Evolutionary conservation across 2,797 vertebrate genomes (phyloP).

Genomic region (Typhlichthys subterraneus): DNA sequence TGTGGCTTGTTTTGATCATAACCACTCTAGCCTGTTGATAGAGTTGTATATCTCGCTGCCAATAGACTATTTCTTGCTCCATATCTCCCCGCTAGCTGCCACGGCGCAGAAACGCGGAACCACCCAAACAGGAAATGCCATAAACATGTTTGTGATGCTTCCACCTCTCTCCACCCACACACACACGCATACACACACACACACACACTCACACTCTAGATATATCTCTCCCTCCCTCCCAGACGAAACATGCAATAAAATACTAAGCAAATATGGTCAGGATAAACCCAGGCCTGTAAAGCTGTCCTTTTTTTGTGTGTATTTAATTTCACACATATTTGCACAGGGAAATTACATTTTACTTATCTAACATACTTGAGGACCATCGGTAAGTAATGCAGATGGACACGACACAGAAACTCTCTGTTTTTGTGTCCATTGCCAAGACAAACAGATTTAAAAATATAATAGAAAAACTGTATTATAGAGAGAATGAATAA

Average conservation of each 20-base stretch:
- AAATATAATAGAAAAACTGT: no score
- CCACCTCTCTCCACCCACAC: conserved; percentile 10
- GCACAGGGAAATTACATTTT: conserved; percentile 88
- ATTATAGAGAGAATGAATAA: no score
- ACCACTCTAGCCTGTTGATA: conserved; percentile 38
- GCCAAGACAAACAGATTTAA: no score
- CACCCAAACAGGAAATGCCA: conserved; percentile 72
- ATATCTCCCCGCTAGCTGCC: conserved; percentile 47
- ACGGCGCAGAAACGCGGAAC: conserved; percentile 55
- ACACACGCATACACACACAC: neutral
- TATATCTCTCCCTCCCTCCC: conserved; percentile 24
- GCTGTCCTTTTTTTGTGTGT: conserved; percentile 79
- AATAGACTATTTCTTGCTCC: conserved; percentile 40
- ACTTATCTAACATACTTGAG: conserved; percentile 80
- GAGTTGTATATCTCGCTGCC: conserved; percentile 43
- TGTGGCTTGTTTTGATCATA: conserved; percentile 48
- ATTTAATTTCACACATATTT: conserved; percentile 90
- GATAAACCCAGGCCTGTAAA: conserved; percentile 71
- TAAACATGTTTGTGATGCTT: conserved; percentile 62
- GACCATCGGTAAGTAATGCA: conserved; percentile 70
- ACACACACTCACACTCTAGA: neutral
- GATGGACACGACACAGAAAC: conserved; percentile 46
- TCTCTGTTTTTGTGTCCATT: no score
- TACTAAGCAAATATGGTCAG: conserved; percentile 65
- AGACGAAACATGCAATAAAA: conserved; percentile 70